Evolutionary conservation across 23 tunicate species (phyloP), one percentile per base, ranked within the genome.

Genomic region (Diplosoma virens): DNA sequence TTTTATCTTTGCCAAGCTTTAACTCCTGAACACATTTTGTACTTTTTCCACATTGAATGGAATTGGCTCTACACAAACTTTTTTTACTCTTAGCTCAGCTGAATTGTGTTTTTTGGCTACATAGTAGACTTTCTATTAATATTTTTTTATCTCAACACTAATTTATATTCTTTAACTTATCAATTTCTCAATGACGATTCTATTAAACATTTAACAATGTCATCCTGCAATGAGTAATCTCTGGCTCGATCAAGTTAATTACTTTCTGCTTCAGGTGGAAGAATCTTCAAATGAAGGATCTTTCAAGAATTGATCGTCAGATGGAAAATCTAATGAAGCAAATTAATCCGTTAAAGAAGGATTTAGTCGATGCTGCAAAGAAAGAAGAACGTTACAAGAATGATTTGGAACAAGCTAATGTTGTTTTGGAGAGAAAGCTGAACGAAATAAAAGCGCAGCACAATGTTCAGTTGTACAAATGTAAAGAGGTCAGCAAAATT

Each of bases 271-370:
- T 65, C 20, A 84, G 97, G 47, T 90, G 97, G 97, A 79, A 79
- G 55, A 90, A 90, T 30, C 59, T 84, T 7, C 97, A 90, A 74
- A 52, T 59, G 30, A 90, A 84, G 35, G 97, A 90, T 56, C 56
- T 90, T 54, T 90, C 97, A 25, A 65, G 97, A 32, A 74, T 90
- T 20, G 83, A 73, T 21, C 78, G 97, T 1, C 90, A 90, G 18
- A 75, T 90, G 73, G 81, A 79, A 30, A 66, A 37, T 28, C 50
- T 90, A 20, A 74, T 90, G 70, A 90, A 90, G 25, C 82, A 84
- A 54, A 82, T 90, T 0, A 79, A 74, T 0, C 97, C 97, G 21
- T 75, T 90, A 3, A 90, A 90, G 66, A 31, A 53, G 14, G 82
- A 90, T 29, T 47, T 84, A 22, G 66, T 81, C 2, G 80, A 46